A percentile compares a stretch with the other conserved stretches of the same genome.
Evolutionary conservation across 2,797 vertebrate genomes (phyloP).

Genomic region (Falco biarmicus): DNA sequence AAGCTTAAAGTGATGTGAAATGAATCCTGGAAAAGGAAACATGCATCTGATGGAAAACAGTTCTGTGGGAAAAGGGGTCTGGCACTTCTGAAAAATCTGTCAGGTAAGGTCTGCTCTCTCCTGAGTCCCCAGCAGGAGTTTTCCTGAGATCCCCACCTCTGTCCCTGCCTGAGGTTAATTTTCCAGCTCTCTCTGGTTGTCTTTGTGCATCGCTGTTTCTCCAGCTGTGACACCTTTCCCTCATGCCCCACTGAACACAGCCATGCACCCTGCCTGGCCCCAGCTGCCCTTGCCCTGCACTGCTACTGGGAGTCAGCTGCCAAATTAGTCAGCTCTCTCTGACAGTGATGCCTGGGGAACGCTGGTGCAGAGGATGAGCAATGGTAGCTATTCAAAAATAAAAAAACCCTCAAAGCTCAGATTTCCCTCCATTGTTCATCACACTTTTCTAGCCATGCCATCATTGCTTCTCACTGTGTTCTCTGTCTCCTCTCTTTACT

Average conservation of each 20-base stretch:
- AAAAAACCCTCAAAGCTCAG: not conserved
- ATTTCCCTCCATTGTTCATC: not conserved
- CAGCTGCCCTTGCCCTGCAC: not conserved
- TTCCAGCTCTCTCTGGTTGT: not conserved
- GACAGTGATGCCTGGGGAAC: not conserved
- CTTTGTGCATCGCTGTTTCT: not conserved
- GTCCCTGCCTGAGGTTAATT: not conserved
- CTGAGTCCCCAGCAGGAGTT: not conserved
- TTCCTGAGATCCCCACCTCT: not conserved
- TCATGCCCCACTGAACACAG: accelerated
- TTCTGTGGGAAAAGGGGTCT: not conserved
- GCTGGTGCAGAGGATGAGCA: not conserved
- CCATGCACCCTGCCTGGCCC: accelerated
- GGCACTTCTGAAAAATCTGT: not conserved
- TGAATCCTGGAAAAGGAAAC: not conserved
- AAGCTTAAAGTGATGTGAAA: not conserved
- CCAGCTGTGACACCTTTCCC: not conserved
- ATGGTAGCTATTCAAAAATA: not conserved
- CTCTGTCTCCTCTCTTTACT: not conserved
- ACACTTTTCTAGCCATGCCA: not conserved
- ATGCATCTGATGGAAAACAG: accelerated
- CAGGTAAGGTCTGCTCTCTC: not conserved
- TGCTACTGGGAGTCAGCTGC: not conserved
- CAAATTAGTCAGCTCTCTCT: not conserved
- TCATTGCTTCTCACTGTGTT: not conserved